These are phyloP conservation scores for Leucoraja erinaceus DNA, from an alignment of 2,113 vertebrate genomes.

Conservation along the genomic window DNA sequence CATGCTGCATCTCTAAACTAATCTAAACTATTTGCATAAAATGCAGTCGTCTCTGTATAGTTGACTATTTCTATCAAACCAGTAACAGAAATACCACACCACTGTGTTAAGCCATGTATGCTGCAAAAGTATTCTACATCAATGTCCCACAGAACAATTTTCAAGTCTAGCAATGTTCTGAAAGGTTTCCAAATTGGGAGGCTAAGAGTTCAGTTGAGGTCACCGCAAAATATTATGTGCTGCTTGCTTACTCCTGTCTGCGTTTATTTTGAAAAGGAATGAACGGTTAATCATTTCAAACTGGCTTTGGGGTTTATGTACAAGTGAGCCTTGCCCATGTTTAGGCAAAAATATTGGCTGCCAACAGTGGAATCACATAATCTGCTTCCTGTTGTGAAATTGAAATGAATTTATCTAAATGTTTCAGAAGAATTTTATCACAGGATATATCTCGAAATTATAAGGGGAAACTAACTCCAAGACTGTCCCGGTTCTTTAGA, in stretches of 20 bases:
- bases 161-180: not conserved
- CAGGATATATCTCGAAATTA: constrained; percentile 37
- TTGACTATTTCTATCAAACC: too few species aligned
- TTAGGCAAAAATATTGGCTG: constrained; percentile 37
- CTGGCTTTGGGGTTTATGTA: constrained; percentile 29
- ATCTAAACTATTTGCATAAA: not conserved
- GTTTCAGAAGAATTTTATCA: constrained; percentile 37
- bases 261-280: constrained; percentile 36
- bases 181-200: not conserved
- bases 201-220: constrained; percentile 16
- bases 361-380: constrained; percentile 33
- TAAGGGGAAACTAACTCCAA: constrained; percentile 29
- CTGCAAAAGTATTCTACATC: not conserved
- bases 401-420: constrained; percentile 37
- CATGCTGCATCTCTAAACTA: too few species aligned
- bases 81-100: not conserved
- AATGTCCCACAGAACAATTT: not conserved
- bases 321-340: constrained; percentile 35
- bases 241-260: constrained; percentile 16
- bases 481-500: constrained; percentile 16
- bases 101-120: not conserved
- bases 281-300: constrained; percentile 25
- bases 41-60: not conserved
- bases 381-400: constrained; percentile 37
- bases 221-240: not conserved